These are phyloP conservation scores for Ursus arctos DNA, from an alignment of 2,113 vertebrate genomes.

Conservation along the genomic window DNA sequence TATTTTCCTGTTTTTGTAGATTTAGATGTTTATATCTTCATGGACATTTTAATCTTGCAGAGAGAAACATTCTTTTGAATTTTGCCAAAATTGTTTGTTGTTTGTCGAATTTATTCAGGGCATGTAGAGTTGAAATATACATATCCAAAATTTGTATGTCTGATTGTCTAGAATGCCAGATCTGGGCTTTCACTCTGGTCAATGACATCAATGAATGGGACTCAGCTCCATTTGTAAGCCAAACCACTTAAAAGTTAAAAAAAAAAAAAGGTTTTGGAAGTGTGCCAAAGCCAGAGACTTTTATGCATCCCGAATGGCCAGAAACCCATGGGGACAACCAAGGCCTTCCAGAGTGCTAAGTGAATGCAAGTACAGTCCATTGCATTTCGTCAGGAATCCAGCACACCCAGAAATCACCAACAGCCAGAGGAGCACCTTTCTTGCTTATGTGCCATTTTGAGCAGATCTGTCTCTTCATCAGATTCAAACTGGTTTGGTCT, in stretches of 20 bases:
- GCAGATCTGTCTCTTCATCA: not conserved
- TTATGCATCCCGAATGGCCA: not conserved
- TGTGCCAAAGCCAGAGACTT: not conserved
- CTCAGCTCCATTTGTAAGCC: not conserved
- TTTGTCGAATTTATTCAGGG: slow-evolving; percentile 6
- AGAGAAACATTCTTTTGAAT: not conserved
- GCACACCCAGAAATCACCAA: too few species aligned
- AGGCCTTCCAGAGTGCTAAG: not conserved
- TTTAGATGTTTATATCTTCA: not conserved
- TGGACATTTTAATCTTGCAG: not conserved
- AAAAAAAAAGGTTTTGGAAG: not conserved
- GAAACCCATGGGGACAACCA: not conserved
- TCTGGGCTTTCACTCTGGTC: not conserved
- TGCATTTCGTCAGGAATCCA: not conserved
- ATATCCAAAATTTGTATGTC: not conserved
- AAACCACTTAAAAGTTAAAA: not conserved
- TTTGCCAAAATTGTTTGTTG: not conserved
- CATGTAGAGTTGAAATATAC: not conserved
- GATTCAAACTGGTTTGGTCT: not conserved
- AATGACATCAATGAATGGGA: not conserved
- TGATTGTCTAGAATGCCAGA: not conserved
- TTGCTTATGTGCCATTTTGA: not conserved
- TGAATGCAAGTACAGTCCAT: not conserved
- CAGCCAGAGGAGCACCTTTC: not conserved
- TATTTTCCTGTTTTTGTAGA: not conserved